Conservation (phyloP, 2,113 vertebrate species). For the Epinephelus lanceolatus region DNA sequence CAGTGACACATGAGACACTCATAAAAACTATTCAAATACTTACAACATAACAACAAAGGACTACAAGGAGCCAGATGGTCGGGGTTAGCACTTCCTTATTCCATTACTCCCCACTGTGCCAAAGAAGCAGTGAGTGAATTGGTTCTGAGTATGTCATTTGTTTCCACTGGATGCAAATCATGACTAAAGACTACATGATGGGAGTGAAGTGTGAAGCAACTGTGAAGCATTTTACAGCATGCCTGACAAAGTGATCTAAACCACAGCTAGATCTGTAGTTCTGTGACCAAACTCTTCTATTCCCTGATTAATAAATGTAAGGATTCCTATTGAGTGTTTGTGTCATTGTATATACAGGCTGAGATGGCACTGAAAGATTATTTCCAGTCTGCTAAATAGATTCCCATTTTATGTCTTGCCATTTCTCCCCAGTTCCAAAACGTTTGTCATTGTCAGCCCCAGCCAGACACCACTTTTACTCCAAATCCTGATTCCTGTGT, state of each 20-base stretch:
- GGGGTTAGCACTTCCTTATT: conserved; percentile 35
- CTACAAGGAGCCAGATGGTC: conserved; percentile 42
- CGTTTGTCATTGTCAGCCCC: neutral
- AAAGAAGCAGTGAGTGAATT: conserved; percentile 8
- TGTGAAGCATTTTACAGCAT: conserved; percentile 4
- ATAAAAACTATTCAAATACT: conserved; percentile 51
- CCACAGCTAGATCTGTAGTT: neutral
- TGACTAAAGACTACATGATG: conserved; percentile 7
- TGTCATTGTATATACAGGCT: neutral
- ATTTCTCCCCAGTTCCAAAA: neutral
- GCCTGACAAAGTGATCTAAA: conserved; percentile 13
- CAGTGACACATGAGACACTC: conserved; percentile 41
- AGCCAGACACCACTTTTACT: neutral
- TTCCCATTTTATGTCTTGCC: neutral
- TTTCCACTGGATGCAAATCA: conserved; percentile 27
- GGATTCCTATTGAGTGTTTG: neutral
- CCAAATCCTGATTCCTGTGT: neutral
- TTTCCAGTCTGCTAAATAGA: neutral
- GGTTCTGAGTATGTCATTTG: conserved; percentile 15
- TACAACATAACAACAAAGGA: conserved; percentile 30
- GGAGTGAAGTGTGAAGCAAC: conserved; percentile 29
- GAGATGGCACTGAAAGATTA: neutral
- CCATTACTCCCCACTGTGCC: conserved; percentile 16
- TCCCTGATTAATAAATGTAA: neutral
- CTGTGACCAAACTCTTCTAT: neutral